These are phyloP conservation scores for Montipora foliosa DNA, from an alignment of 64 coral and sea anemone species.

Conservation along the genomic window DNA sequence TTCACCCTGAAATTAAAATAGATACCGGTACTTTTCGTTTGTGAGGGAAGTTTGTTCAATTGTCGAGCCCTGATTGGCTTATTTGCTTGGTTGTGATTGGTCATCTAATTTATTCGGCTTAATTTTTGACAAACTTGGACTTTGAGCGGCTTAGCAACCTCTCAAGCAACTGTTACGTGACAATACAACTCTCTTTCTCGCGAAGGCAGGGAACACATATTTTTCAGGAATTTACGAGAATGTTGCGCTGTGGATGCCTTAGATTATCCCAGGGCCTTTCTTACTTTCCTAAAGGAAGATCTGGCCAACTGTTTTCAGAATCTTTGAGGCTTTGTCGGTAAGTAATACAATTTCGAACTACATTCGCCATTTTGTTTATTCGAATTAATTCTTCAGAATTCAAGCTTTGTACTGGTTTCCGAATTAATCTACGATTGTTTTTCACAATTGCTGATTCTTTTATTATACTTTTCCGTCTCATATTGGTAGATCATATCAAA, in stretches of 20 bases:
- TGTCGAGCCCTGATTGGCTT: too few species aligned
- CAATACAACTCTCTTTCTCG: not conserved
- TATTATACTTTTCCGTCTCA: too few species aligned
- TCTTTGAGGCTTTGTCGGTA: not conserved
- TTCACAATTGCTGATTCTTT: too few species aligned
- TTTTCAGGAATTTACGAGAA: not conserved
- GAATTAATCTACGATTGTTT: too few species aligned
- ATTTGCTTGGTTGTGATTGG: too few species aligned
- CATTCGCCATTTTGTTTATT: not conserved
- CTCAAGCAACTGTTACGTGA: conserved; percentile 14
- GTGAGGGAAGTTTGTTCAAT: too few species aligned
- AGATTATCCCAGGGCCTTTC: conserved; percentile 16
- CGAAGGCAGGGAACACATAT: not conserved
- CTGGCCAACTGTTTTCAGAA: not conserved
- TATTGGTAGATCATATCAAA: too few species aligned
- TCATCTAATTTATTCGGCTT: too few species aligned
- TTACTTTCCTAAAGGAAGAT: conserved; percentile 19
- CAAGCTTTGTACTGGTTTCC: too few species aligned
- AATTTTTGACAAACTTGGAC: conserved; percentile 3
- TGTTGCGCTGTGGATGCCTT: conserved; percentile 46
- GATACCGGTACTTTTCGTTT: too few species aligned
- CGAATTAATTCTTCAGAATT: not conserved
- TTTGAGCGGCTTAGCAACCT: conserved; percentile 46
- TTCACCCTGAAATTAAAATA: too few species aligned
- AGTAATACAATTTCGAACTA: not conserved